Evolutionary conservation across 2,888 invertebrate genomes (phyloP).

Genomic region (Atethmia centrago): DNA sequence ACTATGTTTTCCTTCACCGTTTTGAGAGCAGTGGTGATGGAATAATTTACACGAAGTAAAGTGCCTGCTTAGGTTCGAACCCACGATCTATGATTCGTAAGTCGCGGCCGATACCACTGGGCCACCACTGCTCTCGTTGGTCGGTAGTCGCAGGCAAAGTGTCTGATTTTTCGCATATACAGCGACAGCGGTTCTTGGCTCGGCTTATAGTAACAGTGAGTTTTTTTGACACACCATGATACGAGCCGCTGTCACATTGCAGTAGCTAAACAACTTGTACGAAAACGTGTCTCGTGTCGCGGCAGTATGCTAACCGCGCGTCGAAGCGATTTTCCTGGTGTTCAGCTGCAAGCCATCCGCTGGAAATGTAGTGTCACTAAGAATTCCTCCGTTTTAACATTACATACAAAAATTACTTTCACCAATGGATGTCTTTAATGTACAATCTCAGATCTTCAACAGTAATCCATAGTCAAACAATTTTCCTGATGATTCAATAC

Average conservation of each 20-base stretch:
- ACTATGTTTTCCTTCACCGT: too few relatives aligned
- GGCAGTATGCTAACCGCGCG: not conserved
- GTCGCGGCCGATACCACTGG: too few relatives aligned
- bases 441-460: not conserved
- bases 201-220: not conserved
- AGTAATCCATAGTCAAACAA: not conserved
- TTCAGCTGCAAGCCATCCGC: constrained; percentile 9
- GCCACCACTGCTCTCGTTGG: too few relatives aligned
- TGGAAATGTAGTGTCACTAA: not conserved
- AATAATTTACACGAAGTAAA: too few relatives aligned
- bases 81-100: too few relatives aligned
- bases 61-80: too few relatives aligned
- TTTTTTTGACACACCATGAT: not conserved
- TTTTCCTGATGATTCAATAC: constrained; percentile 13
- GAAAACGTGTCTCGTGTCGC: too few relatives aligned
- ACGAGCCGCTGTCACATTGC: not conserved
- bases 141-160: not conserved
- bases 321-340: not conserved
- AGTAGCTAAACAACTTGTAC: not conserved
- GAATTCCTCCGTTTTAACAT: not conserved
- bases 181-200: not conserved
- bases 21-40: too few relatives aligned
- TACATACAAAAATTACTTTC: constrained; percentile 15
- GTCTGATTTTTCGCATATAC: too few relatives aligned
- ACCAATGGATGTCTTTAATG: constrained; percentile 6